Conservation (phyloP, 2,797 vertebrate species). For the Synaphobranchus kaupii region DNA sequence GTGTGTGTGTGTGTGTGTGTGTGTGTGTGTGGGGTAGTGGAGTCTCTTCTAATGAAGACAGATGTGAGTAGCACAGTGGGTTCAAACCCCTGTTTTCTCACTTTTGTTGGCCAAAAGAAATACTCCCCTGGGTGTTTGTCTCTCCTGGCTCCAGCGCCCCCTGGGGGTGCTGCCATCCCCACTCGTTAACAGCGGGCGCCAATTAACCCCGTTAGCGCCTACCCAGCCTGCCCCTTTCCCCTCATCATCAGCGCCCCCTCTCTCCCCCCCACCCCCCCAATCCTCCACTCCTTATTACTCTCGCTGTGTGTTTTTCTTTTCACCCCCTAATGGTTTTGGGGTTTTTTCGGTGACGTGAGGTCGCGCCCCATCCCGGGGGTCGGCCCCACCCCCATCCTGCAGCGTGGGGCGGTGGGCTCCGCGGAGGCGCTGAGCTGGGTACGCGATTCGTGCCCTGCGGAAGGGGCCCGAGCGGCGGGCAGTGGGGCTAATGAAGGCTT, state of each 20-base stretch:
- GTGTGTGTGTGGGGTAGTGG: constrained; percentile 58
- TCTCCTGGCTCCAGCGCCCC: constrained; percentile 83
- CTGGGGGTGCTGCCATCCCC: constrained; percentile 84
- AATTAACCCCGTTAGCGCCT: constrained; percentile 78
- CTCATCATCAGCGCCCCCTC: constrained; percentile 2
- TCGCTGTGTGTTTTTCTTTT: background rate
- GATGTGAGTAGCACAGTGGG: constrained; percentile 71
- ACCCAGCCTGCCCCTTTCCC: background rate
- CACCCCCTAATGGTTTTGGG: background rate
- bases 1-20: constrained; percentile 13
- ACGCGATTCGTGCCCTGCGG: background rate
- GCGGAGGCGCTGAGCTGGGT: background rate
- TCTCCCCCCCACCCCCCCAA: background rate
- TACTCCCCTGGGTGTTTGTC: constrained; percentile 81
- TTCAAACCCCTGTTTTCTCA: constrained; percentile 45
- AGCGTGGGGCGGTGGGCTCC: background rate
- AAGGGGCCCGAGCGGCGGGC: background rate
- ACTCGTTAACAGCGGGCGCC: constrained; percentile 89
- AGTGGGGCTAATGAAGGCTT: background rate
- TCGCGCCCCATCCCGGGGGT: too few species aligned
- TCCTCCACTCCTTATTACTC: background rate
- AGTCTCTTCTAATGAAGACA: constrained; percentile 73
- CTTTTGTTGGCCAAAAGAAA: constrained; percentile 79
- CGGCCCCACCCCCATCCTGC: background rate
- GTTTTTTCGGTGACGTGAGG: background rate